Evolutionary conservation across 2,113 vertebrate genomes (phyloP), one percentile per base, ranked within the genome.

Genomic region (Mionectes macconnelli): DNA sequence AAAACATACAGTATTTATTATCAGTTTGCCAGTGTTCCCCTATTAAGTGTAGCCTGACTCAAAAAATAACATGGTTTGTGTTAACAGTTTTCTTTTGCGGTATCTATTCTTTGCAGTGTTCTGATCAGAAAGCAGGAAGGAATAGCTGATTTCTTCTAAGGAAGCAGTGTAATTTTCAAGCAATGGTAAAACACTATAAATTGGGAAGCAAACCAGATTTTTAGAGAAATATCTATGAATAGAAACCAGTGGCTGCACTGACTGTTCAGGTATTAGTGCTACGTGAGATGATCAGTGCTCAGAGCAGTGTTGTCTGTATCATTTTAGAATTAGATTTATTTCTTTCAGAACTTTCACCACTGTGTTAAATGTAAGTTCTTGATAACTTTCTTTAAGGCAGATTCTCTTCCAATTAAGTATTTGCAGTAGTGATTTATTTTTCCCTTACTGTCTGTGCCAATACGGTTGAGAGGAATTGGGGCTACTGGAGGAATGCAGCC

Each of bases 401-500:
- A 64, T 78, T 94, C 75, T 81, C 68, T 78, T 77, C 52, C 67
- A 94, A 67, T 94, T 84, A 87, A 80, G 7, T 95, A 74, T 89
- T 93, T 94, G 81, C 75, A 56, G 66, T 44, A 64, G 44, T 37
- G 53, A 39, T 66, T 90, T 84, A 66, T 95, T 95, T 79, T 91
- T 75, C 37, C 16, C 30, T 79, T 70, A 33, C 66, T 59, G 47
- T 85, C 63, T 66, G 59, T 89, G 77, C 64, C 81, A 33, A 0
- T 44, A 15, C 31, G 57, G 44, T 83, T 63, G 63, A 74, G 73
- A 86, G 66, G 90, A 86, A 16, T 2, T 83, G 23, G 76, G 62
- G 49, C 92, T 96, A 47, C 89, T 77, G 72, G 78, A 93, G 89
- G 91, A 78, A 91, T 45, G 35, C 55, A 91, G 81, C 91, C 90